Conservation (phyloP, 2,113 vertebrate genomes). For the Gymnogyps californianus region DNA sequence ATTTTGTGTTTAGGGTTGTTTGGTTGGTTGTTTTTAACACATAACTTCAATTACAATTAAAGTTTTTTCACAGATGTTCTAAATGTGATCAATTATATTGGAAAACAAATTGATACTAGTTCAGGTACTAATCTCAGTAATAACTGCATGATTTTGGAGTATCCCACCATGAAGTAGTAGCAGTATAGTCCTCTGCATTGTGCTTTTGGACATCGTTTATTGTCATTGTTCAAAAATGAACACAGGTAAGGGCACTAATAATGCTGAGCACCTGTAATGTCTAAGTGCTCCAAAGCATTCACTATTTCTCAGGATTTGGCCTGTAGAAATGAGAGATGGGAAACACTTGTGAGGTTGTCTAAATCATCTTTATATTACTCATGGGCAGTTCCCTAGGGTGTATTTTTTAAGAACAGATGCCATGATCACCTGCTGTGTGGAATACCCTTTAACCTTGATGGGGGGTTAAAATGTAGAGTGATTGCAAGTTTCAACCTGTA, state of each 20-base stretch:
- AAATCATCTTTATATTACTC: not conserved
- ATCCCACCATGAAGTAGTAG: not conserved
- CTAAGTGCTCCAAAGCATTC: not conserved
- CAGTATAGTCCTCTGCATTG: not conserved
- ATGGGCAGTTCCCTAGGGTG: not conserved
- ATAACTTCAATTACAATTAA: not conserved
- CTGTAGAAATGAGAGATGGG: not conserved
- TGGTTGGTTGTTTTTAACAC: not conserved
- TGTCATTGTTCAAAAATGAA: not conserved
- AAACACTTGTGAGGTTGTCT: not conserved
- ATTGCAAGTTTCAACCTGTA: not conserved
- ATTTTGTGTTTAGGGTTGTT: not conserved
- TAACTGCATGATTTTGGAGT: not conserved
- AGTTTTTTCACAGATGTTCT: not conserved
- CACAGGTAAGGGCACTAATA: not conserved
- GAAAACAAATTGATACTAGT: not conserved
- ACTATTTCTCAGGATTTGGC: not conserved
- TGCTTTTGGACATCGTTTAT: not conserved
- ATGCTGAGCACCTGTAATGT: not conserved
- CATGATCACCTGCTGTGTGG: not conserved
- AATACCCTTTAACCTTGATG: not conserved
- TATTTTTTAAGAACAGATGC: not conserved
- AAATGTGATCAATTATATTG: not conserved
- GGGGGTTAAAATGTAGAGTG: not conserved
- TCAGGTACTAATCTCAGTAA: not conserved